Conservation (phyloP, 2,113 vertebrate species). For the Corythoichthys intestinalis region DNA sequence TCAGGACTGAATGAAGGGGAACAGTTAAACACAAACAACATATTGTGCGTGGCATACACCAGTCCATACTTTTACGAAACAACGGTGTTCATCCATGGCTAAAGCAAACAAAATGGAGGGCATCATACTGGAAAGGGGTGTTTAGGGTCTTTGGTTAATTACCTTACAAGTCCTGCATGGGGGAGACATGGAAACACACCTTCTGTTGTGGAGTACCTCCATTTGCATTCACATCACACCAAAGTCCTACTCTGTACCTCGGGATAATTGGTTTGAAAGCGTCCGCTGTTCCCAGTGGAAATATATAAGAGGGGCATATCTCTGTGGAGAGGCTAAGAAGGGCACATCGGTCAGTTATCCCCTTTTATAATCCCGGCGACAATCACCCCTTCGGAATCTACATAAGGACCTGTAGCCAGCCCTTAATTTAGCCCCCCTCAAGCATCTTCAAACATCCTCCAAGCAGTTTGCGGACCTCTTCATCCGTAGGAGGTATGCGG, state of each 20-base stretch:
- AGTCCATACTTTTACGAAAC: constrained; percentile 52
- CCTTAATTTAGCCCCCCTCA: constrained; percentile 60
- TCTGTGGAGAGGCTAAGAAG: constrained; percentile 32
- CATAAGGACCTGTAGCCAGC: constrained; percentile 53
- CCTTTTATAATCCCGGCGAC: constrained; percentile 65
- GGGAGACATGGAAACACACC: constrained; percentile 30
- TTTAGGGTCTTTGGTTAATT: constrained; percentile 50
- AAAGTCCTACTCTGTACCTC: constrained; percentile 57
- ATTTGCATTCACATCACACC: constrained; percentile 71
- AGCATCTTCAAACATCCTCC: constrained; percentile 61
- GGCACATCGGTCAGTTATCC: constrained; percentile 60
- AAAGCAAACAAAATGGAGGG: constrained; percentile 55
- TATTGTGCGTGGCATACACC: constrained; percentile 35
- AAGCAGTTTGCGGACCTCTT: constrained; percentile 35
- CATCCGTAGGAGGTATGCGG: constrained; percentile 35
- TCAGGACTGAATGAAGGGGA: constrained; percentile 52
- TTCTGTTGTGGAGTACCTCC: constrained; percentile 49
- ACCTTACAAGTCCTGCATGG: constrained; percentile 39
- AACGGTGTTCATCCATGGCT: constrained; percentile 45
- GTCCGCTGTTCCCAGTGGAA: constrained; percentile 48
- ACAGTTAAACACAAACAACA: constrained; percentile 63
- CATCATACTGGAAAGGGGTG: constrained; percentile 20
- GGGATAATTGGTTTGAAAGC: constrained; percentile 73
- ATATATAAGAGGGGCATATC: constrained; percentile 67
- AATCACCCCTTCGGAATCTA: constrained; percentile 58